phyloP scores from a whole-genome alignment of 2,113 vertebrate species.

The Patagioenas fasciata region DNA sequence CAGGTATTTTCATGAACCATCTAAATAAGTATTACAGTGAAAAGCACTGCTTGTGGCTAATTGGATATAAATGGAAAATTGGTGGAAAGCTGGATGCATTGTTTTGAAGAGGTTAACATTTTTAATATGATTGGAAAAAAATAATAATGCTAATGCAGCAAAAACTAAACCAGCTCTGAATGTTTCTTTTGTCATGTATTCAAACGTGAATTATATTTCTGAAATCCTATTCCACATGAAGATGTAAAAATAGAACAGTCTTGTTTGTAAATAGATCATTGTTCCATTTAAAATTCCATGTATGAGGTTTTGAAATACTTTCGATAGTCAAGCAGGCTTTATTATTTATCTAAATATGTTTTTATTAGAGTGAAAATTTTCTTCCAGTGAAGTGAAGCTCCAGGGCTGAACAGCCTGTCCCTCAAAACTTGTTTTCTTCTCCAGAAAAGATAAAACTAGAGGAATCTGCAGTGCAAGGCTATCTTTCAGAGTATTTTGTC shows the following conservation, averaged over 20 bases:
- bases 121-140: constrained; percentile 28
- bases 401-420: not conserved
- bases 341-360: not conserved
- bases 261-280: not conserved
- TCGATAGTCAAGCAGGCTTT: not conserved
- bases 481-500: not conserved
- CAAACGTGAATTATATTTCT: not conserved
- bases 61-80: constrained; percentile 12
- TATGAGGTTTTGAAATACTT: not conserved
- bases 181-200: constrained; percentile 15
- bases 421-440: not conserved
- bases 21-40: not conserved
- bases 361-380: not conserved
- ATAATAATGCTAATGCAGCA: constrained; percentile 7
- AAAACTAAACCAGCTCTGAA: not conserved
- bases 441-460: not conserved
- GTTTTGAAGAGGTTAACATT: constrained; percentile 33
- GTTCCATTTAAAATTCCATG: not conserved
- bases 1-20: not conserved
- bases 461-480: not conserved
- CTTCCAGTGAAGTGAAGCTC: not conserved
- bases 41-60: not conserved
- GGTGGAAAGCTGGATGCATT: not conserved
- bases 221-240: not conserved
- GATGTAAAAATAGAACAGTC: not conserved